Evolutionary conservation across 2,888 invertebrate species (phyloP).

Genomic region (Megaustenia siamemsis): DNA sequence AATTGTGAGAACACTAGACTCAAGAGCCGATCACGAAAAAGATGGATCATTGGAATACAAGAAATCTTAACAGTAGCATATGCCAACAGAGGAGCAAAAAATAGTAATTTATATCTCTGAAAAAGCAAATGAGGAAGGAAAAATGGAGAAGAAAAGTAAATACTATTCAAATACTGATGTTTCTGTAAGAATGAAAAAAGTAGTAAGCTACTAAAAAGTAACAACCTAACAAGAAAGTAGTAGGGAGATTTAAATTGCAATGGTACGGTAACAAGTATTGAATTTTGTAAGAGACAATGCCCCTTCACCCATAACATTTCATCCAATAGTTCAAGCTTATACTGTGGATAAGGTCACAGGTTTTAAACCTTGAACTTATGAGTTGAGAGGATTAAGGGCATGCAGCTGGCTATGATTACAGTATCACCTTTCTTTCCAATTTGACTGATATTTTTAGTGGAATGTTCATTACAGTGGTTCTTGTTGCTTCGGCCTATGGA

Average conservation of each 20-base stretch:
- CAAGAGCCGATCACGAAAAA: no score
- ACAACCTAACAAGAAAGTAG: no score
- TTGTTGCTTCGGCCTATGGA: not conserved
- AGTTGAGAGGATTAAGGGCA: not conserved
- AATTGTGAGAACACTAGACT: no score
- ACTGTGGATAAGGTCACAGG: slow-evolving; percentile 19
- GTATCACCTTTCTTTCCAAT: not conserved
- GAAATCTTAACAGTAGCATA: no score
- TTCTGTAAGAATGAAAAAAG: no score
- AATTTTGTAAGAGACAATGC: not conserved
- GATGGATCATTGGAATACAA: no score
- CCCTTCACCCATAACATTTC: not conserved
- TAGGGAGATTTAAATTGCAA: not conserved
- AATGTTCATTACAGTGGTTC: not conserved
- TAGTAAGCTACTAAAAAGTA: no score
- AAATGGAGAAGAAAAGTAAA: no score
- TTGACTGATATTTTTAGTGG: not conserved
- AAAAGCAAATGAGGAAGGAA: no score
- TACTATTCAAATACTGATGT: no score
- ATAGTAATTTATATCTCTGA: no score
- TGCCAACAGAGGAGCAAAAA: no score
- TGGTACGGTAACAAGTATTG: not conserved
- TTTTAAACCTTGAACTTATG: not conserved
- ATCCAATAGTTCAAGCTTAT: not conserved
- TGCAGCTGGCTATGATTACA: not conserved